Conservation (phyloP, 2,888 invertebrate genomes). For the Athalia circularis region DNA sequence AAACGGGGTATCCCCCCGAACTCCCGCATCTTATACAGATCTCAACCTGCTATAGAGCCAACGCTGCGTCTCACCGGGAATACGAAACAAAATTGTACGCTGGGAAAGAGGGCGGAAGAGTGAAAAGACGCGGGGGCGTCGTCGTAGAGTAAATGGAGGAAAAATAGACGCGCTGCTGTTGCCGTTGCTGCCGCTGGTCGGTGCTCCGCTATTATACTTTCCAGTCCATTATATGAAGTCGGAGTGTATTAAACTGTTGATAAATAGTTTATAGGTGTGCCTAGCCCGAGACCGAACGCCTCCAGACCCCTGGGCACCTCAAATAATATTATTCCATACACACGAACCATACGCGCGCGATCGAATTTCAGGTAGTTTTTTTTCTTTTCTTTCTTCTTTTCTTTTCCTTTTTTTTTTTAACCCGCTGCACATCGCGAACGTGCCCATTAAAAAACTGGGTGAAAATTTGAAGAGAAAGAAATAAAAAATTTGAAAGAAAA, state of each 20-base stretch:
- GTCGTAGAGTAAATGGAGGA: neutral
- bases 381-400: neutral
- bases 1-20: neutral
- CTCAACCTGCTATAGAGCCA: neutral
- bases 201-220: conserved; percentile 43
- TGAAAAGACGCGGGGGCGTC: neutral
- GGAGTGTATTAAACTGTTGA: conserved; percentile 65
- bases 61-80: neutral
- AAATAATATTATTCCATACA: conserved; percentile 19
- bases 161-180: conserved; percentile 24
- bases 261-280: conserved; percentile 62
- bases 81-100: neutral
- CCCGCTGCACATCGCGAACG: too few relatives aligned
- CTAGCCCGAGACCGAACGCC: conserved; percentile 31
- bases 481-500: too few relatives aligned
- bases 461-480: too few relatives aligned
- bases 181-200: neutral
- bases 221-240: conserved; percentile 38
- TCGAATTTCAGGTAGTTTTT: conserved; percentile 27
- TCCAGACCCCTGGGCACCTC: neutral
- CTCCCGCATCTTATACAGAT: neutral
- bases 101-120: neutral
- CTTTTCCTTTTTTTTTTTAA: too few relatives aligned
- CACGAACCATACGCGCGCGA: conserved; percentile 3
- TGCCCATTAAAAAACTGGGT: too few relatives aligned